Conservation (phyloP, 2,113 vertebrate genomes). For the Nyctibius bracteatus region DNA sequence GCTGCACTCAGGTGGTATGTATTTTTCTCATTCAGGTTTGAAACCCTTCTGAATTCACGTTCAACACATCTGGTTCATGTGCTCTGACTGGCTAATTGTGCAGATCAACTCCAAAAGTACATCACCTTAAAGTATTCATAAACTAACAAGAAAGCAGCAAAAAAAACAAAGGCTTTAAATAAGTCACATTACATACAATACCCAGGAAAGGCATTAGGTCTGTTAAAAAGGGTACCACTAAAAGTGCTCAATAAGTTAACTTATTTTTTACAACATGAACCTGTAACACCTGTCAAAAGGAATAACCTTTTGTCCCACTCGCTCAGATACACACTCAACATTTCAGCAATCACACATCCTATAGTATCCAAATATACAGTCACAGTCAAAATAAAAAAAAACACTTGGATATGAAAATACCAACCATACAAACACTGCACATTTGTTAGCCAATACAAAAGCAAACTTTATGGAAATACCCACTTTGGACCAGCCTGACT, state of each 20-base stretch:
- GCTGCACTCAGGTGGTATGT: conserved; percentile 60
- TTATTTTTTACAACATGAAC: conserved; percentile 71
- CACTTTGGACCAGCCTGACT: conserved; percentile 5
- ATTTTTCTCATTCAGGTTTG: conserved; percentile 31
- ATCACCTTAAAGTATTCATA: conserved; percentile 66
- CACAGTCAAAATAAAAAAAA: conserved; percentile 54
- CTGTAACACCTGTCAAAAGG: conserved; percentile 57
- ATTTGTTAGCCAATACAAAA: conserved; percentile 70
- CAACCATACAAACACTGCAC: conserved; percentile 67
- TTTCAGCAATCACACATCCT: conserved; percentile 34
- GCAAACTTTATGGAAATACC: conserved; percentile 45
- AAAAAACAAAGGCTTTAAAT: conserved; percentile 72
- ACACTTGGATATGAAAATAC: conserved; percentile 36
- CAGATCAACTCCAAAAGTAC: conserved; percentile 65
- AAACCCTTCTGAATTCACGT: conserved; percentile 29
- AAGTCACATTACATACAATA: conserved; percentile 86
- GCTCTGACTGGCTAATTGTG: conserved; percentile 76
- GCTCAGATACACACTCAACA: conserved; percentile 52
- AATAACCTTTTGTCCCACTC: conserved; percentile 52
- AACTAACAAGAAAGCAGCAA: conserved; percentile 76
- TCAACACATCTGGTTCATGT: conserved; percentile 41
- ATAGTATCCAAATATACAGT: conserved; percentile 55
- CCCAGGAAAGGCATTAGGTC: conserved; percentile 79
- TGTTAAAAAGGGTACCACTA: conserved; percentile 75
- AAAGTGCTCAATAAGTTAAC: conserved; percentile 92